Evolutionary conservation across 2,888 invertebrate species (phyloP), one percentile per base, ranked within the genome.

Genomic region (Polyommatus icarus): DNA sequence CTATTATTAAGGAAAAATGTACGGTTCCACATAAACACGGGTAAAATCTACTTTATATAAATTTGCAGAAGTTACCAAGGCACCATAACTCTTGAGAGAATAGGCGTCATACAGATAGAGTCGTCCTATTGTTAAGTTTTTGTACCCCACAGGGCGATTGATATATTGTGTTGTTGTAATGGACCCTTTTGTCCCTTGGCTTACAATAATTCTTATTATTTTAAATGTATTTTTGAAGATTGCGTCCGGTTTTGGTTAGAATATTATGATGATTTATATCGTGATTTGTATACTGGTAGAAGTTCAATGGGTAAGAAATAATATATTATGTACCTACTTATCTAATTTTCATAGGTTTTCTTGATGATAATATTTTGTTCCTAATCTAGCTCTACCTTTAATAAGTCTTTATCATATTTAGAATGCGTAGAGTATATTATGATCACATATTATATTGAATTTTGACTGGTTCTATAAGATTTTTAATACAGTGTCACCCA

Each of bases 71-170:
- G 12, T 1, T 67, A 67, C 67, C 12, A 67, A 10, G 67, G 12
- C 10, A 67, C 67, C 67, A 67, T 29, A 29, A 29, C 29, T 67
- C 15, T 15, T 15, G 29, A 29, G 67, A 61, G 10, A 61, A 24
- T 61, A 67, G 67, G 67, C 67, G 67, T 67, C 61, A 61, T 61
- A 61, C 24, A 67, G 67, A 67, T 29, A 67, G 24, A 67, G 67
- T 4, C 61, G 61, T 32, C 67, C 67, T 15, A 18, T 67, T 67
- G 67, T 67, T 6, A 18, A 29, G 67, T 67, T 67, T 67, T 67
- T 67, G 67, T 67, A 0, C 29, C 67, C 67, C 67, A 67, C 67
- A 67, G 67, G 67, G 29, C 67, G 67, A 29, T 67, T 18, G 12
- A 24, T 61, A 24, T 67, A 18, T 67, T 67, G 32, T 67, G 18